Percentiles rank a stretch among this genome's conserved stretches.
These are phyloP conservation scores for Gastracanthus pulcherrimus DNA, from an alignment of 2,888 invertebrate genomes.

Conservation along the genomic window DNA sequence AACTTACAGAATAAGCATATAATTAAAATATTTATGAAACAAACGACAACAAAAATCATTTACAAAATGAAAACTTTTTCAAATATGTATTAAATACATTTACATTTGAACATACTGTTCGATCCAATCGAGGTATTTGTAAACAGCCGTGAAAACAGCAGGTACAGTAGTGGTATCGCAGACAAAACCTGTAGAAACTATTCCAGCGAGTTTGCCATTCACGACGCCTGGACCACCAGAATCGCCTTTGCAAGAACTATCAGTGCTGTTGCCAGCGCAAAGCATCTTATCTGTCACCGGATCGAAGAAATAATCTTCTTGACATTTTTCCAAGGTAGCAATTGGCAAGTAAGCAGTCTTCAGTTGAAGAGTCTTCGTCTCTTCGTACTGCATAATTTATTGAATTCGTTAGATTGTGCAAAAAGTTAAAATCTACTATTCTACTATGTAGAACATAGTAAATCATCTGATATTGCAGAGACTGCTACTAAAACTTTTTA, in stretches of 20 bases:
- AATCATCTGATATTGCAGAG: no score
- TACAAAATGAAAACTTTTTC: no score
- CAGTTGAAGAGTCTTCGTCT: background rate
- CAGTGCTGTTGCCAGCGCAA: slow-evolving; percentile 1
- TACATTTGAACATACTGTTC: background rate
- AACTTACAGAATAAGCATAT: no score
- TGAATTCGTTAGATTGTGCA: background rate
- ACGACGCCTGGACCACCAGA: slow-evolving; percentile 40
- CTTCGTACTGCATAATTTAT: background rate
- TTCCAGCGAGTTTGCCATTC: background rate
- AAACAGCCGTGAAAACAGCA: slow-evolving; percentile 16
- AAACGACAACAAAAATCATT: no score
- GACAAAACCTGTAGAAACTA: slow-evolving; percentile 22
- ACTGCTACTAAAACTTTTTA: no score
- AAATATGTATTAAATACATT: no score
- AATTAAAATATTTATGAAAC: no score
- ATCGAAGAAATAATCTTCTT: slow-evolving; percentile 24
- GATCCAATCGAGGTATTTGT: slow-evolving; percentile 29
- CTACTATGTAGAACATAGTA: background rate
- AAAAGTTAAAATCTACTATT: background rate
- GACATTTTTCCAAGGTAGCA: background rate
- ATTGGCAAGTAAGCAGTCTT: slow-evolving; percentile 11
- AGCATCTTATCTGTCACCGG: slow-evolving; percentile 26
- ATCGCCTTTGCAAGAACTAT: slow-evolving; percentile 40
- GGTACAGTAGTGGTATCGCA: slow-evolving; percentile 22